A percentile compares a stretch with the other conserved stretches of the same genome.
Conservation (phyloP, 2,888 invertebrate genomes). For the Melikaiella ostensackeni region DNA sequence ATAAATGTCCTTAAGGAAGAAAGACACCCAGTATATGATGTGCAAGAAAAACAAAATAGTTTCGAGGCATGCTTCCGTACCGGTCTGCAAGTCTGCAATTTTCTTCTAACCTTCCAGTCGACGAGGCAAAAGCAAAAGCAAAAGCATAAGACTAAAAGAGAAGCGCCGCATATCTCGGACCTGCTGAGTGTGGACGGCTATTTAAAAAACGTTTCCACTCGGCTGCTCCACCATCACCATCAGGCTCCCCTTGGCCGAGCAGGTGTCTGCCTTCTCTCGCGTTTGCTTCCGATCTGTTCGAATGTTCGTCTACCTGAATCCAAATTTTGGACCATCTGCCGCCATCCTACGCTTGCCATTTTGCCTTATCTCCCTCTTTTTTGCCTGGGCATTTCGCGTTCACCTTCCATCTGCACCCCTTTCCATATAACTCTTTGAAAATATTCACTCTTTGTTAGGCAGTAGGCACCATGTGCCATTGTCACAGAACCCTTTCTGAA, state of each 20-base stretch:
- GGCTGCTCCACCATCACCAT: constrained; percentile 51
- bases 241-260: constrained; percentile 54
- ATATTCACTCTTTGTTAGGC: constrained; percentile 13
- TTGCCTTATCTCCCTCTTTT: constrained; percentile 50
- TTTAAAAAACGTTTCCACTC: constrained; percentile 60
- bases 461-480: constrained; percentile 7
- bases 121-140: constrained; percentile 38
- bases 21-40: constrained; percentile 36
- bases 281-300: constrained; percentile 53
- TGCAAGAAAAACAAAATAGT: constrained; percentile 44
- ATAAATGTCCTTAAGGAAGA: background rate
- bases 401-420: constrained; percentile 23
- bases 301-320: constrained; percentile 58
- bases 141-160: constrained; percentile 36
- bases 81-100: constrained; percentile 49
- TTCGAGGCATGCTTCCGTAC: constrained; percentile 45
- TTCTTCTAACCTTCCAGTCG: constrained; percentile 45
- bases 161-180: constrained; percentile 45
- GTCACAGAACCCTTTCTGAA: background rate
- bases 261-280: constrained; percentile 66
- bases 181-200: constrained; percentile 46
- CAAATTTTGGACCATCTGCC: constrained; percentile 61
- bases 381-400: constrained; percentile 24
- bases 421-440: constrained; percentile 36
- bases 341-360: constrained; percentile 55